phyloP scores from a whole-genome alignment of 2,888 invertebrate species.

The Shargacucullia verbasci region DNA sequence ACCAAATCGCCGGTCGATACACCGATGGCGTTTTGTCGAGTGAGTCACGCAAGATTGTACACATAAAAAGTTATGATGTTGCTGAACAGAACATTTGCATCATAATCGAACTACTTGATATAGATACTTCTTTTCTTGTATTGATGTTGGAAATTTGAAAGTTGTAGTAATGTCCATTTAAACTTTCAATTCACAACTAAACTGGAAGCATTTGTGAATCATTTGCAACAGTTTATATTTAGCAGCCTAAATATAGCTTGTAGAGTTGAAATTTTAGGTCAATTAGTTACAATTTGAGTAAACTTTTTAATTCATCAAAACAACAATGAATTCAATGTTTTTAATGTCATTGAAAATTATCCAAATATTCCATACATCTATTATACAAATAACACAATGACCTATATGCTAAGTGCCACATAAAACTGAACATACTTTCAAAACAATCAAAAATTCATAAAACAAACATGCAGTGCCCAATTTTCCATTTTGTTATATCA shows the following conservation, averaged over 20 bases:
- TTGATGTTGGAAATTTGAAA: conserved; percentile 37
- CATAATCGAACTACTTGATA: conserved; percentile 22
- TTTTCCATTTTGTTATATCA: conserved; percentile 1
- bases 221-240: conserved; percentile 26
- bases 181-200: conserved; percentile 24
- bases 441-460: conserved; percentile 1
- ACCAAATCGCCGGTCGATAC: conserved; percentile 54
- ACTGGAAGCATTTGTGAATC: conserved; percentile 20
- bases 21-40: conserved; percentile 39
- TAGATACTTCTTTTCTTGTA: conserved; percentile 26
- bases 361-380: conserved; percentile 1
- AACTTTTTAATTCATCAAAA: conserved; percentile 8
- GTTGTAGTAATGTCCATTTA: conserved; percentile 15
- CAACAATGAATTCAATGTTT: neutral
- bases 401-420: conserved; percentile 37
- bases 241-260: conserved; percentile 17
- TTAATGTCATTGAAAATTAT: conserved; percentile 3
- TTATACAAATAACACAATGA: conserved; percentile 11
- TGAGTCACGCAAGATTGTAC: conserved; percentile 48
- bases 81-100: conserved; percentile 33
- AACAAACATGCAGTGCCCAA: neutral
- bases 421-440: conserved; percentile 10
- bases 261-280: conserved; percentile 26
- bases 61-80: conserved; percentile 38
- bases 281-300: conserved; percentile 2